phyloP scores from a whole-genome alignment of 2,113 vertebrate species.

The Anolis sagrei region DNA sequence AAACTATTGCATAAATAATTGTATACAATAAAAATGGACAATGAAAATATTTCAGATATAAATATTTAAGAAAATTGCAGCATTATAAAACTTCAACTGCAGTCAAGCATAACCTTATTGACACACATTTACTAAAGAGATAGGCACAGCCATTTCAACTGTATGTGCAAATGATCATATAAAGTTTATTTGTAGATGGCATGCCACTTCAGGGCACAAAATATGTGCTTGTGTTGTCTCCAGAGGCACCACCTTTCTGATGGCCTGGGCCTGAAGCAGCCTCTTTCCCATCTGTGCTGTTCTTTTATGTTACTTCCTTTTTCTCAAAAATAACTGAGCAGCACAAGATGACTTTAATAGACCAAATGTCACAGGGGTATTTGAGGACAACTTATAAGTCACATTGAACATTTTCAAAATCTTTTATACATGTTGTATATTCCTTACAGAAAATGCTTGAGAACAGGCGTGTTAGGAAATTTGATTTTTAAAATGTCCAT shows the following conservation, averaged over 20 bases:
- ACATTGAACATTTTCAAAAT: too few species aligned
- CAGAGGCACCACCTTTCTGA: background rate
- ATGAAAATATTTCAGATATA: too few species aligned
- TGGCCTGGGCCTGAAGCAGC: background rate
- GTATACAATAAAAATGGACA: too few species aligned
- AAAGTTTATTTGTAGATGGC: background rate
- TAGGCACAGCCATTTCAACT: background rate
- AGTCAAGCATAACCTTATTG: background rate
- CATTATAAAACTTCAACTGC: too few species aligned
- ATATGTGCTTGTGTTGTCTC: background rate
- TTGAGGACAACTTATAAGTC: background rate
- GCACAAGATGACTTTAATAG: background rate
- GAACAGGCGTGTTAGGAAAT: too few species aligned
- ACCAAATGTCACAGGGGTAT: background rate
- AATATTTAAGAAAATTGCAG: too few species aligned
- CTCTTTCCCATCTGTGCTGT: slow-evolving; percentile 3
- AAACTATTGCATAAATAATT: too few species aligned
- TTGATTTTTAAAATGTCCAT: too few species aligned
- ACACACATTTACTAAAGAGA: background rate
- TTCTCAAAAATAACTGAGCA: slow-evolving; percentile 6
- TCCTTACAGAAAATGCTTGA: too few species aligned
- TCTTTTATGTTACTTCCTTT: background rate
- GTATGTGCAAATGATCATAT: background rate
- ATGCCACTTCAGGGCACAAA: background rate
- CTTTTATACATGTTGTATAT: too few species aligned